Conservation (phyloP, 1,140 invertebrate species). For the Papilio machaon region DNA sequence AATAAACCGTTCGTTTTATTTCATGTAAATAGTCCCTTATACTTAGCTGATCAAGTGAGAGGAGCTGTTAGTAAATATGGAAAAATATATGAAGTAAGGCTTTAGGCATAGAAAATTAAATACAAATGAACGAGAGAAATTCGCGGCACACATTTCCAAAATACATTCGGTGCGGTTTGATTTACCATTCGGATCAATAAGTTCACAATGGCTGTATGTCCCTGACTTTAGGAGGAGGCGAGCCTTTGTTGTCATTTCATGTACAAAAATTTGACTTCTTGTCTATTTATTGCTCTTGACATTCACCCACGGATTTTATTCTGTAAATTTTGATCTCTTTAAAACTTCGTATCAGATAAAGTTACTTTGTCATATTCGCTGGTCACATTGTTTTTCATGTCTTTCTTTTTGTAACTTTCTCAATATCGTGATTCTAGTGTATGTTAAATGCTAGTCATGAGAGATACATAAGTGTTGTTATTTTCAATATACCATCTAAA, state of each 20-base stretch:
- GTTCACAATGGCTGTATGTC: background rate
- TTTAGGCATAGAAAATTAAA: too few relatives aligned
- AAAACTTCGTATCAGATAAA: background rate
- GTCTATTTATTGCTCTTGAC: background rate
- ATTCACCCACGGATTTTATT: background rate
- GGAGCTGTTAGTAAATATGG: too few relatives aligned
- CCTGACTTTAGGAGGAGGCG: background rate
- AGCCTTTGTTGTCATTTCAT: background rate
- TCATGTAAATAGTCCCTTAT: background rate
- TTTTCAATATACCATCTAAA: background rate
- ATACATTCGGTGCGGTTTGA: too few relatives aligned
- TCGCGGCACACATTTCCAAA: too few relatives aligned
- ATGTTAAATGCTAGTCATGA: too few relatives aligned
- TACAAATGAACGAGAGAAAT: too few relatives aligned
- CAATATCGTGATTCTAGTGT: too few relatives aligned
- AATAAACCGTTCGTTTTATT: background rate
- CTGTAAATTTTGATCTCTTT: background rate
- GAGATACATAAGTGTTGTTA: background rate
- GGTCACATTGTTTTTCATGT: too few relatives aligned
- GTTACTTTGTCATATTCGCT: background rate
- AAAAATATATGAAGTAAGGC: too few relatives aligned
- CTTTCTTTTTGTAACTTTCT: too few relatives aligned
- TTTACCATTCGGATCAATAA: too few relatives aligned
- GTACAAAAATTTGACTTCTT: background rate
- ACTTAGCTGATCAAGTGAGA: too few relatives aligned